Evolutionary conservation across 1,140 invertebrate species (phyloP), one percentile per base, ranked within the genome.

Genomic region (Chironomus striatipennis): DNA sequence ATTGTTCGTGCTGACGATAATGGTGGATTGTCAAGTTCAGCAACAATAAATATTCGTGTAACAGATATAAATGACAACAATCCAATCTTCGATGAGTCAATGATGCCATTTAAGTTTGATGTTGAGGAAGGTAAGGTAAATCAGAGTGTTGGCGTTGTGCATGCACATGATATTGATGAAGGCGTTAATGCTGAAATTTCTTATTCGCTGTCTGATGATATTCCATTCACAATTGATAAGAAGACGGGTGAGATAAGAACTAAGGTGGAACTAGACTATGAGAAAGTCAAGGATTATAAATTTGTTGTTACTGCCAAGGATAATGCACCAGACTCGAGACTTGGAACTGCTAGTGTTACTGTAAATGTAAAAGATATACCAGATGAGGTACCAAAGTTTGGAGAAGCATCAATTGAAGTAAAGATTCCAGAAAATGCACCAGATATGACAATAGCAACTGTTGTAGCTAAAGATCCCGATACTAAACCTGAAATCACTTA

Each of bases 1-100:
- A 91, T 92, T 76, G 88, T 96, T 24, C 91, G 89, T 84, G 94
- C 93, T 0, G 92, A 94, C 81, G 94, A 97, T 81, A 88, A 90
- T 17, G 93, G 92, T 10, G 93, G 91, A 64, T 81, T 96, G 24
- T 90, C 89, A 0, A 92, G 89, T 76, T 93, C 90, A 1, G 90
- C 92, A 0, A 93, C 90, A 1, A 90, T 96, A 0, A 94, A 94
- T 78, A 93, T 97, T 18, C 91, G 90, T 79, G 91, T 97, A 0
- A 93, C 92, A 0, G 94, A 96, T 79, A 94, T 95, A 47, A 96
- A 96, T 79, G 94, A 96, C 77, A 93, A 95, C 76, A 95, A 92
- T 83, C 92, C 91, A 0, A 90, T 91, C 77, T 96, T 96, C 79
- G 86, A 91, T 7, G 88, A 88, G 24, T 84, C 84, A 15, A 83